Conservation (phyloP, 1,140 invertebrate species). For the Andrena cerasifolii region DNA sequence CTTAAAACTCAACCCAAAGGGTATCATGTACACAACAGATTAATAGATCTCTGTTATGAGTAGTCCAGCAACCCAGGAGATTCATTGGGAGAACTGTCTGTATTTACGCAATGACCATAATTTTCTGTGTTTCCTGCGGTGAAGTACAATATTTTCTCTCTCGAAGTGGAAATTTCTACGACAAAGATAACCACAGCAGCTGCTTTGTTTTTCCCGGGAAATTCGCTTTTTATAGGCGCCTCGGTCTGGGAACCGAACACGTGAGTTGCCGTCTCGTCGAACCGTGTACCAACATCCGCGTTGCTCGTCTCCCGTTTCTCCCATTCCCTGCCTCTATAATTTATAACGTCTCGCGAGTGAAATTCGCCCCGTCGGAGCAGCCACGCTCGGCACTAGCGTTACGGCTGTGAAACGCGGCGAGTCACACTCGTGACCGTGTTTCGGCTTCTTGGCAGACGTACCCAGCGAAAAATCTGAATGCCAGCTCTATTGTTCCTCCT, state of each 20-base stretch:
- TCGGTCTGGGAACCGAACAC: neutral
- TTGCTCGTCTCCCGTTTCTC: neutral
- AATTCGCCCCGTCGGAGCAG: slow-evolving; percentile 6
- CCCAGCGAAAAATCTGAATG: too few relatives aligned
- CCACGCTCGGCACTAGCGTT: slow-evolving; percentile 1
- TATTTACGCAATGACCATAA: too few relatives aligned
- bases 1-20: too few relatives aligned
- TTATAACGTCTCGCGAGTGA: slow-evolving; percentile 28
- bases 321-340: neutral
- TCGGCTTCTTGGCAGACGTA: neutral
- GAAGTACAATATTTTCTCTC: neutral
- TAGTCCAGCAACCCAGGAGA: too few relatives aligned
- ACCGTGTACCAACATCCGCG: neutral
- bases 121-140: too few relatives aligned
- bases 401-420: slow-evolving; percentile 10
- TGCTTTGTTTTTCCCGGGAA: neutral
- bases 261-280: neutral
- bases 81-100: too few relatives aligned
- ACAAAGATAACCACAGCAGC: neutral
- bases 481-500: too few relatives aligned
- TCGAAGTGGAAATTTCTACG: neutral
- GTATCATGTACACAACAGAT: too few relatives aligned
- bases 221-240: slow-evolving; percentile 20
- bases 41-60: too few relatives aligned
- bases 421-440: neutral